These are phyloP conservation scores for Geopemphigus sp. DNA, from an alignment of 1,140 invertebrate genomes.

Conservation along the genomic window DNA sequence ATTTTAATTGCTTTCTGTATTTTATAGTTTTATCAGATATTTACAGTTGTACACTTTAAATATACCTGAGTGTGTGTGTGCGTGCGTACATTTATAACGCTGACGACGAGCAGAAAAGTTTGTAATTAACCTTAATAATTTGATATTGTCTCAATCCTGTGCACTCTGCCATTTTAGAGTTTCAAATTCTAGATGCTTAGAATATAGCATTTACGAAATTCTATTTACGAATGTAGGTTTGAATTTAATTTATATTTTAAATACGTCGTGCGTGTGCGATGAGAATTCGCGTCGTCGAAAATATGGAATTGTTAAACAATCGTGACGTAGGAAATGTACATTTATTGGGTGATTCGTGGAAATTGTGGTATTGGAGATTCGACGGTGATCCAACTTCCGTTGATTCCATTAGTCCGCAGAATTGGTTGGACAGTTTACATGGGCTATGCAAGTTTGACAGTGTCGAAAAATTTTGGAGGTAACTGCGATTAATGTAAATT, in stretches of 20 bases:
- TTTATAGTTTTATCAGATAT: not conserved
- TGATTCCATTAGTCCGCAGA: conserved; percentile 45
- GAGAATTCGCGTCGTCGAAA: not conserved
- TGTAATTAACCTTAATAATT: too few species aligned
- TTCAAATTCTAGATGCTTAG: too few species aligned
- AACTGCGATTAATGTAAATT: conserved; percentile 56
- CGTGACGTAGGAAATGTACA: not conserved
- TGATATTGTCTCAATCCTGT: too few species aligned
- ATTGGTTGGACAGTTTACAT: conserved; percentile 92
- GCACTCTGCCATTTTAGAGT: too few species aligned
- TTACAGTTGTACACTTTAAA: too few species aligned
- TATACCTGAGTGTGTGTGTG: too few species aligned
- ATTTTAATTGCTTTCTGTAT: not conserved
- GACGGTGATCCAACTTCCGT: conserved; percentile 62
- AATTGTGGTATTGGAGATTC: conserved; percentile 96
- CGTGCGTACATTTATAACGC: too few species aligned
- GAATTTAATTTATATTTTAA: too few species aligned
- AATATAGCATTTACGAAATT: too few species aligned
- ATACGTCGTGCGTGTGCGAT: not conserved
- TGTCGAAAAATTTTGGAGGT: conserved; percentile 99
- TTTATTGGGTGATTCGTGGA: conserved; percentile 65
- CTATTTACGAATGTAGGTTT: too few species aligned
- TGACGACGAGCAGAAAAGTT: too few species aligned
- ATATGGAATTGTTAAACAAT: not conserved
- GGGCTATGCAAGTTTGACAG: conserved; percentile 92